Base-by-base conservation (phyloP, 2,888 invertebrate genomes). In the Hirtodrosophila cameraria region DNA sequence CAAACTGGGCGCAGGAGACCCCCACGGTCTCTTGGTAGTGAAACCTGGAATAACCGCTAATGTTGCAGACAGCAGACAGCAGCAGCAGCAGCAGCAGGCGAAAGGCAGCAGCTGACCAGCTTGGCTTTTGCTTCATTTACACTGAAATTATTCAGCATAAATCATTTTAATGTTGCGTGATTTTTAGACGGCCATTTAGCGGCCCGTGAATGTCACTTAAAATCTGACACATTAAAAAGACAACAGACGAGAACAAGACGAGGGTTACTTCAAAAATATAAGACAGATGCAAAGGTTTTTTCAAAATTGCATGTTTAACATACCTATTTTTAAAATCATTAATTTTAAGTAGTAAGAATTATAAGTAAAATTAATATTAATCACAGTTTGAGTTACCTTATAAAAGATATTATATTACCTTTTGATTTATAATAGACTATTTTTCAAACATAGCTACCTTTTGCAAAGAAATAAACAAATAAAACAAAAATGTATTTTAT, bases 151-250 rank as follows among this genome's bases (percentile, higher is more conserved):
- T 75, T 83, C 75, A 73, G 75, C 85, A 80, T 85, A 85, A 83
- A 83, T 83, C 85, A 83, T 83, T 71, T 83, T 79, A 75, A 85
- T 82, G 82, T 84, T 84, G 79, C 82, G 80, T 83, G 80, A 81
- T 81, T 83, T 80, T 81, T 77, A 73, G 84, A 77, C 75, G 72
- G 77, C 80, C 77, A 83, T 81, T 81, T 81, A 81, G 75, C 72
- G 69, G 73, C 69, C 75, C 77, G 70, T 77, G 80, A 81, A 67
- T 76, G 80, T 81, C 83, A 81, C 83, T 81, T 83, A 81, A 81
- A 83, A 72, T 83, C 69, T 80, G 72, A 65, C 80, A 83, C 81
- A 75, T 80, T 83, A 75, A 83, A 72, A 72, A 66, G 50, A 57
- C 64, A 60, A 48, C 52, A 35, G 50, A 35, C 41, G 57, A 30